phyloP scores from a whole-genome alignment of 2,113 vertebrate genomes.

The Cochlearius cochlearius region DNA sequence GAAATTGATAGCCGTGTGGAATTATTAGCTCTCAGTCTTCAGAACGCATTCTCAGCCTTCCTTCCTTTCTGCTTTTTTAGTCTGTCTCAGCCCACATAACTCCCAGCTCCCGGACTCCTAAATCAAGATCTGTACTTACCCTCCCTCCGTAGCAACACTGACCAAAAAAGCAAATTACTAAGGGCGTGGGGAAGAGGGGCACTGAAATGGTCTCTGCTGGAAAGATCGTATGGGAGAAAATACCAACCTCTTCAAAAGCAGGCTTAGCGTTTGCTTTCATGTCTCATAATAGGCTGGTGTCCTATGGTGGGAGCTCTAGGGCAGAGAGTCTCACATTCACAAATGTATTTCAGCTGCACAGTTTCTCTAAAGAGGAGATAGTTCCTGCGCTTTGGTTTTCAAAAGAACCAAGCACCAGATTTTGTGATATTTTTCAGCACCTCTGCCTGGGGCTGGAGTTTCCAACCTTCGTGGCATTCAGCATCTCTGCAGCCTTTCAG shows the following conservation, averaged over 20 bases:
- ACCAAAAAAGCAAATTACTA: neutral
- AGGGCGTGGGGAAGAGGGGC: neutral
- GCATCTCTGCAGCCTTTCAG: neutral
- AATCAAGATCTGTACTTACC: neutral
- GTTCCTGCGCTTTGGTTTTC: neutral
- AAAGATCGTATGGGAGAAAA: neutral
- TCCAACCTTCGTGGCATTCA: neutral
- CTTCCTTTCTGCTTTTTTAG: neutral
- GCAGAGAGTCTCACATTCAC: neutral
- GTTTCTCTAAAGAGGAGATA: neutral
- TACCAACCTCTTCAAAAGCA: neutral
- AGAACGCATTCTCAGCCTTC: slow-evolving; percentile 20
- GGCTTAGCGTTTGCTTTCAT: neutral
- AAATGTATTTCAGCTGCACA: neutral
- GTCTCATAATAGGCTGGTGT: neutral
- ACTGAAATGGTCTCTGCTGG: neutral
- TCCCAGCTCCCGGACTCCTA: neutral
- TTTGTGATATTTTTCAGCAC: neutral
- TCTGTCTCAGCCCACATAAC: neutral
- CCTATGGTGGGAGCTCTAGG: neutral
- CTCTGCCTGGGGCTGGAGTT: neutral
- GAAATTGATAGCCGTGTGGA: slow-evolving; percentile 3
- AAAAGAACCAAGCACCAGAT: neutral
- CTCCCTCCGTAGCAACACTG: neutral
- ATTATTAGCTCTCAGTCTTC: neutral